phyloP scores from a whole-genome alignment of 2,888 invertebrate species.

The Argynnis bischoffii region DNA sequence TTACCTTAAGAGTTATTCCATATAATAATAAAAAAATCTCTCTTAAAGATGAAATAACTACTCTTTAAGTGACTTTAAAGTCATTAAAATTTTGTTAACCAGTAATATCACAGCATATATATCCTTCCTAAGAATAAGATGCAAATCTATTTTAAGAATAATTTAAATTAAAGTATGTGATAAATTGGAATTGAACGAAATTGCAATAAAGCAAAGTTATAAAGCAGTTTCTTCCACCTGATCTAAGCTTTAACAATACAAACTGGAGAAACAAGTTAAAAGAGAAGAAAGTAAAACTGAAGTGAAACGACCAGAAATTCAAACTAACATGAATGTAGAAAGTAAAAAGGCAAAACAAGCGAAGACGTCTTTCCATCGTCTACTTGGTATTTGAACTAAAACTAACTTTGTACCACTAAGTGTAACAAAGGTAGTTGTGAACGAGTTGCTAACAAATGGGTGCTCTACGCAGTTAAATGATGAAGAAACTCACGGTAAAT shows the following conservation, averaged over 20 bases:
- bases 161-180: background rate
- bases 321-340: slow-evolving; percentile 24
- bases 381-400: slow-evolving; percentile 32
- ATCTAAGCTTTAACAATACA: slow-evolving; percentile 7
- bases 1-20: no score
- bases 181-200: background rate
- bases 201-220: slow-evolving; percentile 7
- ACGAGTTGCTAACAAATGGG: slow-evolving; percentile 39
- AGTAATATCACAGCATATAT: no score
- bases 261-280: slow-evolving; percentile 4
- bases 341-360: slow-evolving; percentile 28
- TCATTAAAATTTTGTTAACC: no score
- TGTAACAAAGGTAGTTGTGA: slow-evolving; percentile 39
- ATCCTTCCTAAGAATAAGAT: no score
- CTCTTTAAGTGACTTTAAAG: no score
- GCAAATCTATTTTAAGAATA: no score
- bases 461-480: slow-evolving; percentile 39
- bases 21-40: no score
- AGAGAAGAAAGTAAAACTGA: slow-evolving; percentile 13
- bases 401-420: slow-evolving; percentile 38
- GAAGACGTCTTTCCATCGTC: slow-evolving; percentile 32
- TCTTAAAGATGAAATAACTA: no score
- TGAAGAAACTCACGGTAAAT: slow-evolving; percentile 35
- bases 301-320: slow-evolving; percentile 24
- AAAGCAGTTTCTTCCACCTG: slow-evolving; percentile 16